Percentiles rank a stretch among this genome's conserved stretches.
Evolutionary conservation across 2,888 invertebrate species (phyloP).

Genomic region (Calliphora vomitoria): DNA sequence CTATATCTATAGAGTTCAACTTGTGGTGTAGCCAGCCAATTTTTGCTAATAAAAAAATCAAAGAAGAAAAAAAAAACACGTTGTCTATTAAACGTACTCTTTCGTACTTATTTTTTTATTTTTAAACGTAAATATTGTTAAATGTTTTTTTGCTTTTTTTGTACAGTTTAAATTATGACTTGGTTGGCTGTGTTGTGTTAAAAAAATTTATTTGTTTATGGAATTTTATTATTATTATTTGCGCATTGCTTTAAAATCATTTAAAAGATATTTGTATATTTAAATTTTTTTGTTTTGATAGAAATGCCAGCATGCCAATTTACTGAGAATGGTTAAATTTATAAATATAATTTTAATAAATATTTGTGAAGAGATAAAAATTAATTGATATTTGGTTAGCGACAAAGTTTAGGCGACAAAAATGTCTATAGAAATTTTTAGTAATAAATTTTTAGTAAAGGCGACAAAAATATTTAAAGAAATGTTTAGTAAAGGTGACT

Average conservation of each 20-base stretch:
- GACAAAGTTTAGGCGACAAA: too few species aligned
- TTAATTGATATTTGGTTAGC: too few species aligned
- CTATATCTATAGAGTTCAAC: neutral
- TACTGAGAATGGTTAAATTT: too few species aligned
- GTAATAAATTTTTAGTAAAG: too few species aligned
- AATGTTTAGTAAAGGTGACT: too few species aligned
- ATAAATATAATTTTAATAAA: too few species aligned
- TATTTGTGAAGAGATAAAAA: too few species aligned
- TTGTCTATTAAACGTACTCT: constrained; percentile 8
- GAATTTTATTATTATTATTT: constrained; percentile 9
- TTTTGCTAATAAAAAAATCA: too few species aligned
- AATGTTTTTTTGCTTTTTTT: constrained; percentile 3
- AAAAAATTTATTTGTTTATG: neutral
- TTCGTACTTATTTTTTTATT: constrained; percentile 6
- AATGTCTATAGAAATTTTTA: too few species aligned
- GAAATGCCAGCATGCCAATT: too few species aligned
- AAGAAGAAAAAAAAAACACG: neutral
- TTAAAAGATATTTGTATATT: neutral
- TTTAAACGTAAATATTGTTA: constrained; percentile 12
- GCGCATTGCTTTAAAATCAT: neutral
- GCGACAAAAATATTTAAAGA: too few species aligned
- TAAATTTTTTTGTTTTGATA: neutral
- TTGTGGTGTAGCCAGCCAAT: neutral
- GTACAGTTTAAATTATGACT: constrained; percentile 24
- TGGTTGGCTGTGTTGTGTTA: neutral